Evolutionary conservation across 2,797 vertebrate species (phyloP), one percentile per base, ranked within the genome.

Genomic region (Spinibarbus caldwelli): DNA sequence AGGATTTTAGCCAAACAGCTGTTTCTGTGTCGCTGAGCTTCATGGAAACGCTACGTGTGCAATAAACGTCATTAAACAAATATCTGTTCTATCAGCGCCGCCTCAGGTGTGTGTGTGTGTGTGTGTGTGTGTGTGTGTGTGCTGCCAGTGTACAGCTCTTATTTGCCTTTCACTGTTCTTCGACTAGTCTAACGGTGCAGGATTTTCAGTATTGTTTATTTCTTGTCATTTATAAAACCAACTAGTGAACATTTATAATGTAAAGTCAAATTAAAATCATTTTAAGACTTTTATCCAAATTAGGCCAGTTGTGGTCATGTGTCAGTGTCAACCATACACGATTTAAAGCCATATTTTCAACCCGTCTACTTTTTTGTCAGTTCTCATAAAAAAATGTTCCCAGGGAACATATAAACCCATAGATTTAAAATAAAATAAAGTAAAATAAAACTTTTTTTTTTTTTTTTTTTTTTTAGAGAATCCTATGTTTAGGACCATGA

Each of bases 11-110:
- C 17, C n/a, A 6, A 43, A 41, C 76, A 43, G 54, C 76, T 43
- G 76, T 62, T 43, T 43, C 76, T 21, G 36, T 29, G 54, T 38
- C 15, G 38, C 72, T 57, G 72, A 41, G 43, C 68, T 77, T 47
- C 54, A 17, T 29, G 62, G 34, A 54, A 83, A 77, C 45, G 86
- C 90, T 68, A 89, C 81, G 86, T 92, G 91, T 88, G 76, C 66
- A 78, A 21, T 29, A 75, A 85, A 88, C 90, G 91, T 92, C 91
- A 92, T 90, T 88, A 87, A 90, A 77, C 86, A 83, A 88, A 89
- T 88, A 86, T 87, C 54, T 76, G 89, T 82, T 88, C 49, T 70
- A n/a, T 49, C 89, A 87, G 75, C 64, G 75, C 34, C 77, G 68
- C 73, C 64, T 57, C 66, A 85, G 76, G 87, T 19, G 36, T 36